A percentile compares a stretch with the other conserved stretches of the same genome.
phyloP scores from a whole-genome alignment of 2,113 vertebrate genomes.

The Mionectes macconnelli region DNA sequence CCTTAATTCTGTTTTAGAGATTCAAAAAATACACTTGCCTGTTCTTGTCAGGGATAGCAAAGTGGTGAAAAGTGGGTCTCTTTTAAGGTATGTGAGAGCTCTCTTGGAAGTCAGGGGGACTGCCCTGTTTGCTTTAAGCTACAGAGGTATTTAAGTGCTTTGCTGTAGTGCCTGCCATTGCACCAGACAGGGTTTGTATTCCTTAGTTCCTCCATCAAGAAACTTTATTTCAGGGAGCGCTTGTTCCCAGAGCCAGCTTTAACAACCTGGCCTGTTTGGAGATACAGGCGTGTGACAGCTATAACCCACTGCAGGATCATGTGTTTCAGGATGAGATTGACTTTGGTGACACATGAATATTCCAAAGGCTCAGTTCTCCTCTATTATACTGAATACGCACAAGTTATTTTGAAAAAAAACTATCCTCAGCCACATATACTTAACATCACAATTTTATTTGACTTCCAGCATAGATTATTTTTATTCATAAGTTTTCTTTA shows the following conservation, averaged over 20 bases:
- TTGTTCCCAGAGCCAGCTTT: neutral
- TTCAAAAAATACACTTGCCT: neutral
- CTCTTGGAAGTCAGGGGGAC: neutral
- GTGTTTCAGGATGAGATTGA: neutral
- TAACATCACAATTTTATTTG: neutral
- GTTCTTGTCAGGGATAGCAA: neutral
- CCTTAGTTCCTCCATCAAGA: neutral
- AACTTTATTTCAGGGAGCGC: neutral
- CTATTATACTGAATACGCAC: neutral
- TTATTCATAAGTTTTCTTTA: neutral
- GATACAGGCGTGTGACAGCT: neutral
- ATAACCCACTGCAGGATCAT: neutral
- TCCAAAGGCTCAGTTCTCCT: neutral
- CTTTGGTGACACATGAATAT: rapidly evolving
- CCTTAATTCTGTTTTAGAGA: neutral
- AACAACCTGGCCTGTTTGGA: neutral
- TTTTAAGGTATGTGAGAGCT: neutral
- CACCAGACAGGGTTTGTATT: neutral
- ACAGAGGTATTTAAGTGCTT: neutral
- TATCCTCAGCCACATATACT: neutral
- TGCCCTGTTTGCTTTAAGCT: neutral
- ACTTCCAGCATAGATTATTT: neutral
- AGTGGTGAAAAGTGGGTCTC: neutral
- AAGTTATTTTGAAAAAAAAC: neutral
- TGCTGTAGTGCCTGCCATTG: neutral